Base-by-base conservation (phyloP, 2,113 vertebrate genomes). In the Hydrolagus affinis region DNA sequence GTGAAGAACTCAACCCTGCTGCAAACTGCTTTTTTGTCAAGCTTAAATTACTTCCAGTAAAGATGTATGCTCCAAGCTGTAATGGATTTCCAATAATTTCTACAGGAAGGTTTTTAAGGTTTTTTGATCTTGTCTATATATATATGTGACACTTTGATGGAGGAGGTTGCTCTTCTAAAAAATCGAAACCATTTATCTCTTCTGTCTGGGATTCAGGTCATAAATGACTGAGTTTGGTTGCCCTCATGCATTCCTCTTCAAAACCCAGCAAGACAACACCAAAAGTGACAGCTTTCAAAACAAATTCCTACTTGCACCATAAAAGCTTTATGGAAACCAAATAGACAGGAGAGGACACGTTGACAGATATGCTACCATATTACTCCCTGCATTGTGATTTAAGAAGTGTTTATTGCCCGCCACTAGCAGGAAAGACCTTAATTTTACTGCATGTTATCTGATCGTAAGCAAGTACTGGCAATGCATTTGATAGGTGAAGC, bases 371-470 rank as follows among this genome's bases (percentile, higher is more conserved):
- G 1, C 70, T 28, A 72, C 30, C 15, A 71, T 30, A 72, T 23
- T 28, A 28, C 44, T 44, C 44, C 44, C 6, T 44, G 44, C 44
- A 44, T 30, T 11, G 70, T 72, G 23, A 72, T 28, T 25, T 3
- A 72, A 14, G 30, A 30, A 72, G 25, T 0, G 1, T 71, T 71
- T 71, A 71, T 25, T 71, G 70, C 17, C 25, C 21, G 28, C 23
- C 69, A 70, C 69, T 70, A 3, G 21, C 7, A 23, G n/a, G 23
- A 11, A n/a, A 70, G n/a, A 21, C 19, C 19, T 70, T 70, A 70
- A 70, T 70, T 70, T 70, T 70, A 70, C 69, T 69, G 66, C 69
- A 70, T 70, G 21, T 70, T 70, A n/a, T 70, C n/a, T 70, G 69
- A 70, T 70, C n/a, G 23, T 19, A 70, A 70, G n/a, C 17, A 70